These are phyloP conservation scores for Stenodema calcarata DNA, from an alignment of 2,888 invertebrate genomes.

Conservation along the genomic window DNA sequence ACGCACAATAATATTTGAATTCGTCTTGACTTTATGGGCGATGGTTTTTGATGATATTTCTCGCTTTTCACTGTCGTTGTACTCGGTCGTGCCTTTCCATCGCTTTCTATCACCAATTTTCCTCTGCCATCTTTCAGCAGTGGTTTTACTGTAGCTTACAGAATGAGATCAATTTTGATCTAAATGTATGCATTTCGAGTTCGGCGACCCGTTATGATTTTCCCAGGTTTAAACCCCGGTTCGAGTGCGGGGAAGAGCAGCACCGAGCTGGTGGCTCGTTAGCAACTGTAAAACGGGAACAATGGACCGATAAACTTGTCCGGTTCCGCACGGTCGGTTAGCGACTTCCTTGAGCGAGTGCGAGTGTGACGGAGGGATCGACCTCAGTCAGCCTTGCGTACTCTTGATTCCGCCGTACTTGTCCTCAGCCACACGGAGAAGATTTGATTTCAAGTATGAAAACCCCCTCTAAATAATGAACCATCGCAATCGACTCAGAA, in stretches of 20 bases:
- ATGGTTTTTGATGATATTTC: too few species aligned
- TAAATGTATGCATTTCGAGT: not conserved
- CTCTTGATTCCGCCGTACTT: not conserved
- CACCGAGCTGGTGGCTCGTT: not conserved
- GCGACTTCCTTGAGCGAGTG: not conserved
- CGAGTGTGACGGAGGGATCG: not conserved
- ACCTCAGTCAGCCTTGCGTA: not conserved
- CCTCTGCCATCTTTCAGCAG: too few species aligned
- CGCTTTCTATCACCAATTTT: too few species aligned
- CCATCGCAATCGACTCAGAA: too few species aligned
- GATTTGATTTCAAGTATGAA: too few species aligned
- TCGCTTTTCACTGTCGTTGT: too few species aligned
- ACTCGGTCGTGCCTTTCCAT: too few species aligned
- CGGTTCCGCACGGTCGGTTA: slow-evolving; percentile 22
- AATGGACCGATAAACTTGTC: slow-evolving; percentile 13
- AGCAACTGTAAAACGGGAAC: slow-evolving; percentile 11
- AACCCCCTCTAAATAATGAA: too few species aligned
- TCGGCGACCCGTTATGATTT: not conserved
- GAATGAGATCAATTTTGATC: too few species aligned
- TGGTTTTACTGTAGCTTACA: too few species aligned
- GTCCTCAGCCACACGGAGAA: not conserved
- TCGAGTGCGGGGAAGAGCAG: not conserved
- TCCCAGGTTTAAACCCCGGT: not conserved
- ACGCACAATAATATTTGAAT: too few species aligned
- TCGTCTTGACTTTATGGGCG: too few species aligned